Evolutionary conservation across 2,888 invertebrate genomes (phyloP).

Genomic region (Conomelus anceps): DNA sequence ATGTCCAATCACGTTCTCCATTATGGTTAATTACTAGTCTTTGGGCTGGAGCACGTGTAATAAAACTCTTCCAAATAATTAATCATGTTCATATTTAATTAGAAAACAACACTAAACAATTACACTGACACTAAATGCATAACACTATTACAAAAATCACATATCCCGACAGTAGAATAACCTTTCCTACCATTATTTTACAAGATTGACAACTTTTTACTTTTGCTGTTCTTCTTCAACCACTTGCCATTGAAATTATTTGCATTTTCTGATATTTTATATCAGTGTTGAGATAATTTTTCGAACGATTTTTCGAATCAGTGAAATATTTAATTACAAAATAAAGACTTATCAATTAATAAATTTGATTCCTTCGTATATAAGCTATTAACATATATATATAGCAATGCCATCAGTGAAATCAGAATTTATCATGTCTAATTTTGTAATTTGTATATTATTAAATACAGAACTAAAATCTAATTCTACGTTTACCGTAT

Average conservation of each 20-base stretch:
- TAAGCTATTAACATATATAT: too few species aligned
- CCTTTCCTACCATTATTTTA: not conserved
- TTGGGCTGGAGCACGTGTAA: not conserved
- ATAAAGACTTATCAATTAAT: too few species aligned
- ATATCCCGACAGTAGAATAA: not conserved
- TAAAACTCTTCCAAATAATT: not conserved
- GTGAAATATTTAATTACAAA: too few species aligned
- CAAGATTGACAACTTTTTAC: not conserved
- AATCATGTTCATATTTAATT: not conserved
- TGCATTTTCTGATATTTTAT: not conserved
- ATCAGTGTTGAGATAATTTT: too few species aligned
- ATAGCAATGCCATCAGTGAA: too few species aligned
- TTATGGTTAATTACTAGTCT: not conserved
- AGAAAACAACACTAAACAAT: not conserved
- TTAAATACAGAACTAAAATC: too few species aligned
- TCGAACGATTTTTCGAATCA: too few species aligned
- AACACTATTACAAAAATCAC: not conserved
- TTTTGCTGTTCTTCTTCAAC: not conserved
- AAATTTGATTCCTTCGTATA: too few species aligned
- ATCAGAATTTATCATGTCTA: too few species aligned
- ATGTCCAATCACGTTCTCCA: constrained; percentile 4
- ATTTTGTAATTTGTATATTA: too few species aligned
- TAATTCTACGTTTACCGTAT: too few species aligned
- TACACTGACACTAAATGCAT: not conserved
- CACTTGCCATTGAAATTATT: not conserved